Evolutionary conservation across 2,888 invertebrate genomes (phyloP).

Genomic region (Smittia aterrima): DNA sequence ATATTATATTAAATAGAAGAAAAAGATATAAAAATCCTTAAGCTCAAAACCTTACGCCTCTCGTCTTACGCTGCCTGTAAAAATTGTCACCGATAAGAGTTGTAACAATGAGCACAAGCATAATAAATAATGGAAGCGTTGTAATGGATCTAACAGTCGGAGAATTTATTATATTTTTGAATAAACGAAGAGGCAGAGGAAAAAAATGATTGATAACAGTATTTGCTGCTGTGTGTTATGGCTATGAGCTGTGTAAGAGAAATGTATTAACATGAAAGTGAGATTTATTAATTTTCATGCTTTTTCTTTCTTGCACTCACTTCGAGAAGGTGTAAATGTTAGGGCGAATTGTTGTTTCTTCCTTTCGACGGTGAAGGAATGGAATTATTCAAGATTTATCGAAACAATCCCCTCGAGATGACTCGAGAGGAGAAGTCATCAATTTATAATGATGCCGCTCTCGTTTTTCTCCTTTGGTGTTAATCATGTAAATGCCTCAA

Average conservation of each 20-base stretch:
- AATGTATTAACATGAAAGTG: constrained; percentile 21
- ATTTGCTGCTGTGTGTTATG: constrained; percentile 18
- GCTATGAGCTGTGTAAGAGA: constrained; percentile 27
- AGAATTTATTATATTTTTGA: constrained; percentile 22
- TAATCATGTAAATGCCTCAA: constrained; percentile 29
- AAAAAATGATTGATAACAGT: constrained; percentile 28
- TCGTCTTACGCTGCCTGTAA: constrained; percentile 9
- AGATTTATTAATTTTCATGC: constrained; percentile 26
- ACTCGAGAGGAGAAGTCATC: not conserved
- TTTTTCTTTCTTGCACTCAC: too few species aligned
- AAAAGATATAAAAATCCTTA: not conserved
- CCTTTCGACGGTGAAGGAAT: not conserved
- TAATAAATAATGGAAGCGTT: constrained; percentile 20
- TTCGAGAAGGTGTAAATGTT: not conserved
- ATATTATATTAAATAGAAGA: too few species aligned
- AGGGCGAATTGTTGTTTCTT: constrained; percentile 2
- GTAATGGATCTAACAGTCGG: constrained; percentile 11
- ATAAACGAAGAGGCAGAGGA: constrained; percentile 13
- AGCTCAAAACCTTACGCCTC: constrained; percentile 1
- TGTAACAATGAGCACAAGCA: not conserved
- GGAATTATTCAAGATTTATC: constrained; percentile 22
- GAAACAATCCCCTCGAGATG: constrained; percentile 22
- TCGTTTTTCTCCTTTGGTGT: not conserved
- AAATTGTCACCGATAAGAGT: constrained; percentile 27
- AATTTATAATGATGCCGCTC: constrained; percentile 13